Evolutionary conservation across 2,113 vertebrate genomes (phyloP), one percentile per base, ranked within the genome.

Genomic region (Girardinichthys multiradiatus): DNA sequence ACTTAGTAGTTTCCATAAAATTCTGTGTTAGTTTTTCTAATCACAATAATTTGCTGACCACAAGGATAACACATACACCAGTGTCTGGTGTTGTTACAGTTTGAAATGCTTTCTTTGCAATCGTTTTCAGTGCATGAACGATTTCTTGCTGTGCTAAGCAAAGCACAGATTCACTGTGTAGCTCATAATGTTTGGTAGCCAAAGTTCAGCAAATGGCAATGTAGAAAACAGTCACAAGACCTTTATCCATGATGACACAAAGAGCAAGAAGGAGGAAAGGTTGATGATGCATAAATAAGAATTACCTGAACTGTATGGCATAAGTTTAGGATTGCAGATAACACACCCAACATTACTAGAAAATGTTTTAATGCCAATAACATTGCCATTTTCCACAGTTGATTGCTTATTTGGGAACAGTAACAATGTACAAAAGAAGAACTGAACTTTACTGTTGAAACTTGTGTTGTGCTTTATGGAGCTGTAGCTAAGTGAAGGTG

Each of bases 401-500:
- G 10, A 54, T n/a, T 54, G 7, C 24, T 24, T 11, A 54, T 54
- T 54, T 54, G 24, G 7, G 37, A 10, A 39, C 13, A 54, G 8
- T 24, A 19, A 15, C 17, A 68, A 4, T 57, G 11, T 24, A 45
- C n/a, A 21, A 27, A 59, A 63, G 57, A 24, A 39, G 33, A 75
- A 39, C 42, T 70, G 29, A 64, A 31, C 29, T 67, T 74, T 69
- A 64, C 30, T 42, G 51, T 59, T 68, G 21, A 68, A 72, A 83
- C 60, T 58, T 68, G 58, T 68, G 62, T 68, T 70, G 67, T 75
- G 70, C 67, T 63, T 9, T 65, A 29, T 54, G 61, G 67, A 67
- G 62, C 78, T 77, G 76, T 60, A 71, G 68, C 83, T 37, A 72
- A 84, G 64, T 74, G 75, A 81, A 74, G 77, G 70, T 75, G 72